These are phyloP conservation scores for Polyommatus icarus DNA, from an alignment of 2,888 invertebrate species.

Conservation along the genomic window DNA sequence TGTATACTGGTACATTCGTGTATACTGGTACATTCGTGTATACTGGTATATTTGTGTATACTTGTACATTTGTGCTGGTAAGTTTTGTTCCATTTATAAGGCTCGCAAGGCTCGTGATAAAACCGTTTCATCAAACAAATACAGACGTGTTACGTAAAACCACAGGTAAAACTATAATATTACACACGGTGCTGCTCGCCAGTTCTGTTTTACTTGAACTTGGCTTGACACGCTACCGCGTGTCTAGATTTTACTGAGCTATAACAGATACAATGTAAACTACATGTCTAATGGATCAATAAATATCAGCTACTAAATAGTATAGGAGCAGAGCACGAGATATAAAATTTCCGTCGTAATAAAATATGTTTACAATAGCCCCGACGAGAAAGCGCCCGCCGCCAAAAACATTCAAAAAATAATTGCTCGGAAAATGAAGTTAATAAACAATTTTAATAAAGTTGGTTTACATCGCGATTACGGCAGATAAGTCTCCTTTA, in stretches of 20 bases:
- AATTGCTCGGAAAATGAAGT: slow-evolving; percentile 43
- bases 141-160: no score
- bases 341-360: not conserved
- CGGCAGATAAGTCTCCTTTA: slow-evolving; percentile 63
- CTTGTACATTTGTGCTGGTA: not conserved
- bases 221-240: no score
- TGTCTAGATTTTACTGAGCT: no score
- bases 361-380: slow-evolving; percentile 7
- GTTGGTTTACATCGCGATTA: slow-evolving; percentile 59
- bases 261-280: no score
- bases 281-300: no score
- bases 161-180: no score
- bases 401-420: slow-evolving; percentile 28
- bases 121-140: not conserved
- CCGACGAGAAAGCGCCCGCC: not conserved
- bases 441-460: slow-evolving; percentile 64
- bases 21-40: slow-evolving; percentile 26
- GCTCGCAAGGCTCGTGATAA: not conserved
- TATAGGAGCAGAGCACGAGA: not conserved
- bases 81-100: not conserved
- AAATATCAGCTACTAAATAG: not conserved
- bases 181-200: no score
- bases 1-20: slow-evolving; percentile 10
- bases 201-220: no score
- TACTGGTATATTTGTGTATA: slow-evolving; percentile 17